Base-by-base conservation (phyloP, 1,140 invertebrate species). In the Zaprionus africanus region DNA sequence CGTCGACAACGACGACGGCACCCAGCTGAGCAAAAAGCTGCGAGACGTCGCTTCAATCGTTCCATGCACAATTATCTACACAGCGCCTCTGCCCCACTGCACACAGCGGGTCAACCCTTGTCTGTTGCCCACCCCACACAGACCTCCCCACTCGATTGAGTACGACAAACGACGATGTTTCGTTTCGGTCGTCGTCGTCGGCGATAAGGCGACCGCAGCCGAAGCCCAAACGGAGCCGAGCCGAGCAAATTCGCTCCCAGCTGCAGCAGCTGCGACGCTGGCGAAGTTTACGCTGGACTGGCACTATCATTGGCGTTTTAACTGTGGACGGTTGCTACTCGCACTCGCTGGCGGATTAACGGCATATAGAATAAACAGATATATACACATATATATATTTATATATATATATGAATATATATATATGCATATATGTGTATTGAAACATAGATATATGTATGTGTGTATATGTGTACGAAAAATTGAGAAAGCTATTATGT, bases 281-380 rank as follows among this genome's bases (percentile, higher is more conserved):
- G 72, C 68, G 54, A 61, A 57, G 63, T 69, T 61, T 51, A 61
- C 57, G 68, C 26, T 71, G 67, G 61, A 64, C 64, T 79, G 79
- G 79, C 84, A 92, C 91, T 87, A 87, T 90, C 91, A 92, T 92
- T 92, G 90, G 91, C 91, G 90, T 92, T 92, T 92, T 86, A 92
- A 92, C 91, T 90, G 90, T 92, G 91, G 86, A 92, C 92, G 91
- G 88, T 91, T 91, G 88, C 88, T 91, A 84, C 74, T 91, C 84
- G 84, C 79, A 90, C 58, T 88, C 84, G 86, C 78, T 86, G 82
- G 81, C 81, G 85, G 86, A 90, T 88, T 88, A 88, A 82, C 84
- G 84, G 84, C 81, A 90, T 56, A 81, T 70, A 87, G 58, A 80
- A 82, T 64, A 78, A 53, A 87, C 51, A 57, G 38, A 79, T 56